phyloP scores from a whole-genome alignment of 2,113 vertebrate species.

The Rousettus leschenaultii region DNA sequence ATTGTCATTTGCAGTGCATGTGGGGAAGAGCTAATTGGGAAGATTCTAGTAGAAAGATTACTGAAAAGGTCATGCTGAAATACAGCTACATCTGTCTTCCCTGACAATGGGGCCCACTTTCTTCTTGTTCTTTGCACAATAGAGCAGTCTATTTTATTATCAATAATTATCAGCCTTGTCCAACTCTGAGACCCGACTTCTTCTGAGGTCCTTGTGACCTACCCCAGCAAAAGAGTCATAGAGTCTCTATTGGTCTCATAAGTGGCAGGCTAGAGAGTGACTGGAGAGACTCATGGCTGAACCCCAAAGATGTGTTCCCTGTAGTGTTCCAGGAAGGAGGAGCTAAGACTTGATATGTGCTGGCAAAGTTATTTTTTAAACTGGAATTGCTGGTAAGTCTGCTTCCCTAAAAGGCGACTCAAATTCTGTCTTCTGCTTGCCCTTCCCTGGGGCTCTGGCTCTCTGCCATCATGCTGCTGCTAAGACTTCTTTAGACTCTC shows the following conservation, averaged over 20 bases:
- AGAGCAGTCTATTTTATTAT: background rate
- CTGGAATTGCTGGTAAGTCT: conserved; percentile 59
- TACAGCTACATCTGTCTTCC: background rate
- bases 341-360: conserved; percentile 10
- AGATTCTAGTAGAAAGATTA: background rate
- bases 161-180: background rate
- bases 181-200: background rate
- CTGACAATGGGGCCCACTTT: background rate
- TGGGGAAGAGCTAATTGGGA: background rate
- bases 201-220: background rate
- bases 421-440: background rate
- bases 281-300: background rate
- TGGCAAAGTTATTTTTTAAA: conserved; percentile 60
- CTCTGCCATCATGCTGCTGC: background rate
- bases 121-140: background rate
- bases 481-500: background rate
- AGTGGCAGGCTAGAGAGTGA: background rate
- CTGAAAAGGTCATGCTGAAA: background rate
- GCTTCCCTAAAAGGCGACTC: conserved; percentile 67
- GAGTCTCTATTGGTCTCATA: no score
- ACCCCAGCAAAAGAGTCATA: background rate
- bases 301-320: background rate
- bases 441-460: conserved; percentile 54
- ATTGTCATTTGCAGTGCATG: background rate
- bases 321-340: background rate